A percentile compares a stretch with the other conserved stretches of the same genome.
These are phyloP conservation scores for Lomographa bimaculata DNA, from an alignment of 2,888 invertebrate genomes.

Conservation along the genomic window DNA sequence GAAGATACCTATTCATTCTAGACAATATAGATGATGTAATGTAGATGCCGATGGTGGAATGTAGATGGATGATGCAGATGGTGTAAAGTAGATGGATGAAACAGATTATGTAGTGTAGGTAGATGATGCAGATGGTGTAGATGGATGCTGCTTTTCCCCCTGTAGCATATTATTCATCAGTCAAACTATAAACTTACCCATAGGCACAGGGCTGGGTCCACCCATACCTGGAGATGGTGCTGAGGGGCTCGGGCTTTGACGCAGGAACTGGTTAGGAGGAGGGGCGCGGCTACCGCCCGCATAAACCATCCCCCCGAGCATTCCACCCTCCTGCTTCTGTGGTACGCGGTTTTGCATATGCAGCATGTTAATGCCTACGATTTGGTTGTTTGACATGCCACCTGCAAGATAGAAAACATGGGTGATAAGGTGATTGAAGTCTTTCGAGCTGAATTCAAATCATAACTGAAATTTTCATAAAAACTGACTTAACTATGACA, in stretches of 20 bases:
- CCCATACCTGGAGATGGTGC: conserved; percentile 87
- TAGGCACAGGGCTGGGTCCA: conserved; percentile 78
- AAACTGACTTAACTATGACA: too few species aligned
- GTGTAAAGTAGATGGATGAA: too few species aligned
- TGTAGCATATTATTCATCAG: too few species aligned
- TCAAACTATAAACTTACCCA: conserved; percentile 64
- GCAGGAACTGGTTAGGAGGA: conserved; percentile 89
- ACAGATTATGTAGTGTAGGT: too few species aligned
- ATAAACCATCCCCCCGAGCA: conserved; percentile 63
- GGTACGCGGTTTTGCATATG: conserved; percentile 66
- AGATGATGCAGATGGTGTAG: too few species aligned
- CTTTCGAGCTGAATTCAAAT: not conserved
- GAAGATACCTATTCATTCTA: too few species aligned
- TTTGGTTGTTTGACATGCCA: conserved; percentile 69
- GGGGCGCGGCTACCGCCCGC: conserved; percentile 83
- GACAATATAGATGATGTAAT: too few species aligned
- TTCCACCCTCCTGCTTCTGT: conserved; percentile 48
- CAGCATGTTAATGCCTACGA: conserved; percentile 72
- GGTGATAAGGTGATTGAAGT: not conserved
- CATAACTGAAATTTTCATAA: too few species aligned
- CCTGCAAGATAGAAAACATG: conserved; percentile 32
- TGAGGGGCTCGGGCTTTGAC: conserved; percentile 91
- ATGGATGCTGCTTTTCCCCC: too few species aligned
- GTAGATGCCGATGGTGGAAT: too few species aligned
- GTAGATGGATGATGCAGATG: too few species aligned